phyloP scores from a whole-genome alignment of 2,888 invertebrate genomes.

The Cheiracanthium punctorium region DNA sequence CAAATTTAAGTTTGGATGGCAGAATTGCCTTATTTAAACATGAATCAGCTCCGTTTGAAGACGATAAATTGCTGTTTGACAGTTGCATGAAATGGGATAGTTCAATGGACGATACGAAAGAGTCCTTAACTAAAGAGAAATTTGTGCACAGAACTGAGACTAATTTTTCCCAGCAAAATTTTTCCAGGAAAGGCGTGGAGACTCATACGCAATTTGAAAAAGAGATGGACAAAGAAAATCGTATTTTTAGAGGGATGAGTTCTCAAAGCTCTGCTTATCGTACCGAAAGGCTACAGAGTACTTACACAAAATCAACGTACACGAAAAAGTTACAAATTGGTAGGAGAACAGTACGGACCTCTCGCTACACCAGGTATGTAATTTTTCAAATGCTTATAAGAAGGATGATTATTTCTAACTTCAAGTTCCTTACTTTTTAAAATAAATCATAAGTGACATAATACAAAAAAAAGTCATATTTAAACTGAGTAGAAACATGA shows the following conservation, averaged over 20 bases:
- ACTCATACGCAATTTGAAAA: slow-evolving; percentile 14
- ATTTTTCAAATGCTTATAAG: no score
- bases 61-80: slow-evolving; percentile 14
- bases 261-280: slow-evolving; percentile 35
- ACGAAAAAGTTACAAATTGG: slow-evolving; percentile 42
- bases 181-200: not conserved
- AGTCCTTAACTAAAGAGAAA: not conserved
- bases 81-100: slow-evolving; percentile 12
- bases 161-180: slow-evolving; percentile 5
- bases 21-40: not conserved
- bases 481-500: no score
- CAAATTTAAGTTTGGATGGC: not conserved
- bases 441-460: no score
- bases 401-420: no score
- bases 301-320: slow-evolving; percentile 23
- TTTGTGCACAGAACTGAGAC: not conserved
- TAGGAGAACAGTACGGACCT: slow-evolving; percentile 46
- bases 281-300: slow-evolving; percentile 28
- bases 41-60: not conserved
- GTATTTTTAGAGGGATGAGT: slow-evolving; percentile 41
- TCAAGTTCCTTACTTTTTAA: no score
- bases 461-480: no score
- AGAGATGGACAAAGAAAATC: slow-evolving; percentile 37
- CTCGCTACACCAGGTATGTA: slow-evolving; percentile 45
- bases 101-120: not conserved